Evolutionary conservation across 2,113 vertebrate genomes (phyloP), one percentile per base, ranked within the genome.

Genomic region (Ceyx cyanopectus): DNA sequence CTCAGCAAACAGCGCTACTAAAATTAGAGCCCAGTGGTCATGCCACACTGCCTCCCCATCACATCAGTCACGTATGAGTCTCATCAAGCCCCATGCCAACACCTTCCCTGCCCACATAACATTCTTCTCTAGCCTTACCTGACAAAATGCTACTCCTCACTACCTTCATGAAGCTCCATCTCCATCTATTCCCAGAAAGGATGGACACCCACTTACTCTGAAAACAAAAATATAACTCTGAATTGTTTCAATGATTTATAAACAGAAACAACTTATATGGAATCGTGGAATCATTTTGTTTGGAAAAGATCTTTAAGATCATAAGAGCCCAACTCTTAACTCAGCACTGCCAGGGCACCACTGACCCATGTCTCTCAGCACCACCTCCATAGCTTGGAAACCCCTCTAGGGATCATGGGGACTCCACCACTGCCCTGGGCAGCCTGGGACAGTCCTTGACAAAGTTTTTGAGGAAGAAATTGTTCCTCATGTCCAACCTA

Each of bases 21-120:
- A 94, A 95, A 85, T 91, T 92, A 92, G 92, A 53, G 37, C 56
- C 15, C 66, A 41, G 66, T 30, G 81, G 77, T 37, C 81, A 66
- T 0, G 48, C 37, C 81, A 15, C 1, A 2, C 45, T 46, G 60
- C 81, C 74, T 90, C 53, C 91, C 66, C 57, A 46, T 57, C 85
- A 76, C 90, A 91, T 58, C 91, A 82, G n/a, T 77, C 67, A 63
- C 3, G 32, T 70, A 56, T 84, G 17, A 51, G 79, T 32, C 61
- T 34, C n/a, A 12, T 41, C 26, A 45, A 89, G 78, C 69, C 54
- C 68, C 46, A 18, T 7, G 45, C 61, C 61, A 78, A 63, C 82
- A 54, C 90, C 83, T 63, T 20, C 61, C 45, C 66, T 66, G 69
- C 73, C 87, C 66, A 85, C 79, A 88, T 61, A 87, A 72, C 46